Conservation (phyloP, 2,113 vertebrate genomes). For the Aphyosemion australe region DNA sequence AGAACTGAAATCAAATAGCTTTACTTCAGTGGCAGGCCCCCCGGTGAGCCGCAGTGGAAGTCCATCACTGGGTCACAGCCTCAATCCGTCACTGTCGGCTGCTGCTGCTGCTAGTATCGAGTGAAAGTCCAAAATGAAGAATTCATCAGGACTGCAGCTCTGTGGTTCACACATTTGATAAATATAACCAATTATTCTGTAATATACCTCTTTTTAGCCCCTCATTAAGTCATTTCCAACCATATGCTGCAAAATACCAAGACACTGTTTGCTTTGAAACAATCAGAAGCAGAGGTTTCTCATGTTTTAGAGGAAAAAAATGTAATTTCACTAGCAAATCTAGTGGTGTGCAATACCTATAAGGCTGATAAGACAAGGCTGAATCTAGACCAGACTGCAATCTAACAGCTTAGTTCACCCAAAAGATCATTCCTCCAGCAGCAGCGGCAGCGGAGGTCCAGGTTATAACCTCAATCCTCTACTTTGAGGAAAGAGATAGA, state of each 20-base stretch:
- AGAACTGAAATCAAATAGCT: conserved; percentile 49
- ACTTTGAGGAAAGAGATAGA: conserved; percentile 48
- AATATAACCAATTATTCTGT: conserved; percentile 7
- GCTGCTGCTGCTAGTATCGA: conserved; percentile 26
- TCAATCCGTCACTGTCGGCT: conserved; percentile 65
- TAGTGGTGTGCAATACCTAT: not conserved
- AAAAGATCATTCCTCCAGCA: conserved; percentile 16
- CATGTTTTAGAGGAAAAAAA: not conserved
- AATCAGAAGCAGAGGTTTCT: not conserved
- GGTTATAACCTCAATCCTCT: conserved; percentile 67
- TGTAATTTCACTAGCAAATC: conserved; percentile 17
- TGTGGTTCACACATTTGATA: conserved; percentile 29
- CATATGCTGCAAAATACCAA: not conserved
- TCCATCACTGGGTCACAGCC: conserved; percentile 70
- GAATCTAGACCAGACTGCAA: conserved; percentile 16
- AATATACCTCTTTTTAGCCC: not conserved
- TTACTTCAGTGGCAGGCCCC: conserved; percentile 34
- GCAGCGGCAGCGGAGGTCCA: conserved; percentile 31
- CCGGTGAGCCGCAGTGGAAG: conserved; percentile 51
- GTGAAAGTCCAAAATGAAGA: conserved; percentile 43
- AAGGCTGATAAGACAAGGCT: not conserved
- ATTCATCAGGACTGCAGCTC: conserved; percentile 35
- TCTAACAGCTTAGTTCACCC: conserved; percentile 32
- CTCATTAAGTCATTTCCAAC: conserved; percentile 26
- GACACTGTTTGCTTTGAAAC: not conserved